Base-by-base conservation (phyloP, 2,888 invertebrate species). In the Leptinotarsa peninsularis region DNA sequence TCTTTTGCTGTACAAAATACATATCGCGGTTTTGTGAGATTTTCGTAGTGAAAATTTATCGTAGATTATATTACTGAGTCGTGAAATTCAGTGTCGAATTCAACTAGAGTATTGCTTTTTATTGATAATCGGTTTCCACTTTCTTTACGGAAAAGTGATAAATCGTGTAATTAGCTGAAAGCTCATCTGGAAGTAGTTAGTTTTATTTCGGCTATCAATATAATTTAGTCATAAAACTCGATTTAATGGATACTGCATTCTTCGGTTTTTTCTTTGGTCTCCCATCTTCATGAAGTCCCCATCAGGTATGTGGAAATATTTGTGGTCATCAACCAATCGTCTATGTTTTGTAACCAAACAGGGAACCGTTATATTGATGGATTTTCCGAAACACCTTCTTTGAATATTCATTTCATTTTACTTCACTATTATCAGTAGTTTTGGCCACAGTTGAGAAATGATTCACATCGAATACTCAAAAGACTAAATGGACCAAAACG, bases 161-260 rank as follows among this genome's bases (percentile, higher is more conserved):
- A 70, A 70, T 66, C 60, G 50, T 50, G 66, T 63, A 75, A 75
- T 75, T 73, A 75, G 75, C 75, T 73, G 67, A 73, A 77, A 77
- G 74, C 71, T 74, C 74, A 66, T 75, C 69, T 69, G 67, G 74
- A 72, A 71, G 66, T 68, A 71, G 71, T 74, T 73, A 72, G 70
- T 74, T 71, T 67, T 66, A 74, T 70, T 71, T 70, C 66, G 17
- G 72, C 71, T 70, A 77, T 77, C 67, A 74, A 74, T 74, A 72
- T 58, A 49, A 70, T 70, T 58, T n/a, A 43, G 56, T 58, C 58
- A 58, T 70, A 27, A 58, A 70, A 58, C 27, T 58, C 43, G 21
- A 43, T 58, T 49, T 70, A 70, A 70, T 70, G 63, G 63, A 63
- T 67, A 75, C 71, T 50, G 67, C 75, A 60, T 67, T 70, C 72